These are phyloP conservation scores for Lypha dubia DNA, from an alignment of 2,888 invertebrate genomes.

Conservation along the genomic window DNA sequence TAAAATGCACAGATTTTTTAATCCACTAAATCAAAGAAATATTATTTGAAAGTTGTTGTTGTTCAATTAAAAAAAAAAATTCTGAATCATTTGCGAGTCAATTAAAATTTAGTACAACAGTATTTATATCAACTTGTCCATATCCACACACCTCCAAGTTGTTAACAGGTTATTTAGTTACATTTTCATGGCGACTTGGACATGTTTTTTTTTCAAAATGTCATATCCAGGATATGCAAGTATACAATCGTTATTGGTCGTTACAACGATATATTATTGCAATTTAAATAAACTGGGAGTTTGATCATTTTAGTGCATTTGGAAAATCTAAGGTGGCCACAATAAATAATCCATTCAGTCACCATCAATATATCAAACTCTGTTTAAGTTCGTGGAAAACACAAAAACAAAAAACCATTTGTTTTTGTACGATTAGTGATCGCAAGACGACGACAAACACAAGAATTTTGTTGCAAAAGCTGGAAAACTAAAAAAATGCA, in stretches of 20 bases:
- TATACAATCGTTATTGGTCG: too few species aligned
- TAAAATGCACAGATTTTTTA: not conserved
- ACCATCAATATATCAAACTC: constrained; percentile 66
- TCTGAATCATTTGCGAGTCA: constrained; percentile 32
- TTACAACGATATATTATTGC: not conserved
- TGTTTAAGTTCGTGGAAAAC: constrained; percentile 61
- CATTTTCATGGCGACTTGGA: constrained; percentile 10
- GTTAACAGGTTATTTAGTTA: constrained; percentile 42
- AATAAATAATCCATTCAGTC: constrained; percentile 66
- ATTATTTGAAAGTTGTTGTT: not conserved
- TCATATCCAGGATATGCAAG: constrained; percentile 44
- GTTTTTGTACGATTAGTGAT: too few species aligned
- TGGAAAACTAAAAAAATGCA: constrained; percentile 39
- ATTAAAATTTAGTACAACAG: constrained; percentile 7
- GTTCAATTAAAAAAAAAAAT: not conserved
- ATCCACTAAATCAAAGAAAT: not conserved
- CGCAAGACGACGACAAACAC: too few species aligned
- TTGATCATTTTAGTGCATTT: not conserved
- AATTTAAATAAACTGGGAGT: constrained; percentile 7
- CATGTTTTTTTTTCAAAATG: constrained; percentile 38
- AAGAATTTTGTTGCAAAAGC: constrained; percentile 5
- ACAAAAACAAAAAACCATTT: constrained; percentile 6
- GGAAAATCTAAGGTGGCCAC: constrained; percentile 65
- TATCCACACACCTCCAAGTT: constrained; percentile 34
- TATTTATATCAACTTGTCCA: constrained; percentile 17